Percentiles rank a stretch among this genome's conserved stretches.
Conservation (phyloP, 2,797 vertebrate genomes). For the Acanthopagrus latus region DNA sequence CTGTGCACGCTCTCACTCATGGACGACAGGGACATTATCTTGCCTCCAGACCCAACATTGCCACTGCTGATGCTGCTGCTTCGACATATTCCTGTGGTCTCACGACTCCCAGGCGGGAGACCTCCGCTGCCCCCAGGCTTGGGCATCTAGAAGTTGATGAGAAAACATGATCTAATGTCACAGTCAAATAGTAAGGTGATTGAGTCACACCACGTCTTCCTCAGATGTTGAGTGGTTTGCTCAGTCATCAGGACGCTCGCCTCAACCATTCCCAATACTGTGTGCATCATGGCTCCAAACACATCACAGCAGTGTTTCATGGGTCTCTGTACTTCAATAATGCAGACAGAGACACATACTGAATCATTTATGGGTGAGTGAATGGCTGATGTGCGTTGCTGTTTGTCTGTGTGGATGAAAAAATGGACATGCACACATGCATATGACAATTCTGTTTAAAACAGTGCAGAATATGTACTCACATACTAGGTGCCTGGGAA, state of each 20-base stretch:
- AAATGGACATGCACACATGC: conserved; percentile 6
- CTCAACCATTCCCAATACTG: background rate
- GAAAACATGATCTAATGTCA: conserved; percentile 54
- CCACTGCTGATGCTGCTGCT: conserved; percentile 81
- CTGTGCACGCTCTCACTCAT: conserved; percentile 91
- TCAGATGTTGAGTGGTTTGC: background rate
- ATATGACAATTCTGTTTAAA: background rate
- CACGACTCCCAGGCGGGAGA: conserved; percentile 63
- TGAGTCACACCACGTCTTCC: background rate
- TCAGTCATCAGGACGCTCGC: background rate
- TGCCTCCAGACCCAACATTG: conserved; percentile 63
- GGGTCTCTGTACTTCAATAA: background rate
- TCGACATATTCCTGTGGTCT: conserved; percentile 65
- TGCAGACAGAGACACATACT: conserved; percentile 17
- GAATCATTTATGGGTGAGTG: conserved; percentile 28
- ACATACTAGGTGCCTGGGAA: conserved; percentile 15
- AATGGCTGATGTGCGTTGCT: conserved; percentile 4
- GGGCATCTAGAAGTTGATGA: conserved; percentile 80
- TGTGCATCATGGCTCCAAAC: background rate
- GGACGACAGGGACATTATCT: conserved; percentile 93
- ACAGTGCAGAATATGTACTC: conserved; percentile 11
- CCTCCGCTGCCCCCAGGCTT: conserved; percentile 59
- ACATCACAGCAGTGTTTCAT: conserved; percentile 11
- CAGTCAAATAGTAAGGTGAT: background rate
- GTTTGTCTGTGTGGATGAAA: conserved; percentile 8